phyloP scores from a whole-genome alignment of 1,140 invertebrate genomes.

The Apis dorsata region DNA sequence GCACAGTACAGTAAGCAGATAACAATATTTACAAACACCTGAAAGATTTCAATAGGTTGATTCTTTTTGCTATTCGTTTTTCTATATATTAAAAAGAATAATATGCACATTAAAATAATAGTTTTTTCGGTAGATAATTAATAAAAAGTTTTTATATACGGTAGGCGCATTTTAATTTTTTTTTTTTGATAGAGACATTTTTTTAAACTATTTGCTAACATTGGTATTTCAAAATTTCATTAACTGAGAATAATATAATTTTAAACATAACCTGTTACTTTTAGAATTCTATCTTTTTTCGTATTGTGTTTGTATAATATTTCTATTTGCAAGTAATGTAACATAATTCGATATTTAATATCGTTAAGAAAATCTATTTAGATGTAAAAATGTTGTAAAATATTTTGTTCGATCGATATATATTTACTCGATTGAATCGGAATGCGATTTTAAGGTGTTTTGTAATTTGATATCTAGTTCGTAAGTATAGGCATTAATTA shows the following conservation, averaged over 20 bases:
- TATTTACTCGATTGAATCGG: not conserved
- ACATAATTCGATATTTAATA: not conserved
- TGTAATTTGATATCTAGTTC: slow-evolving; percentile 8
- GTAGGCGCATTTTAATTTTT: not conserved
- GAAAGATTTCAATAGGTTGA: slow-evolving; percentile 36
- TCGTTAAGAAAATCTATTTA: not conserved
- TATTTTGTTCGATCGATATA: not conserved
- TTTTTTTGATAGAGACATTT: not conserved
- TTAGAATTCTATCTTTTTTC: slow-evolving; percentile 30
- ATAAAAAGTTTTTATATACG: slow-evolving; percentile 14
- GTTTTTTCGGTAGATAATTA: slow-evolving; percentile 31
- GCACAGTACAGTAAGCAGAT: slow-evolving; percentile 60
- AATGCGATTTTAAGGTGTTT: not conserved
- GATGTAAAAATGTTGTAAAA: not conserved
- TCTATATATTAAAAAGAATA: slow-evolving; percentile 8
- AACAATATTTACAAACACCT: slow-evolving; percentile 60
- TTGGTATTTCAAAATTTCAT: slow-evolving; percentile 32
- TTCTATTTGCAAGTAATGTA: slow-evolving; percentile 29
- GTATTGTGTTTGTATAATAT: slow-evolving; percentile 43
- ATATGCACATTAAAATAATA: slow-evolving; percentile 15
- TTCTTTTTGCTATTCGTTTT: not conserved
- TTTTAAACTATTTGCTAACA: slow-evolving; percentile 1
- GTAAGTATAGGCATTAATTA: slow-evolving; percentile 1
- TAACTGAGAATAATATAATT: not conserved
- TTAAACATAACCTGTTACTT: slow-evolving; percentile 34